Base-by-base conservation (phyloP, 2,113 vertebrate species). In the Paradoxurus hermaphroditus region DNA sequence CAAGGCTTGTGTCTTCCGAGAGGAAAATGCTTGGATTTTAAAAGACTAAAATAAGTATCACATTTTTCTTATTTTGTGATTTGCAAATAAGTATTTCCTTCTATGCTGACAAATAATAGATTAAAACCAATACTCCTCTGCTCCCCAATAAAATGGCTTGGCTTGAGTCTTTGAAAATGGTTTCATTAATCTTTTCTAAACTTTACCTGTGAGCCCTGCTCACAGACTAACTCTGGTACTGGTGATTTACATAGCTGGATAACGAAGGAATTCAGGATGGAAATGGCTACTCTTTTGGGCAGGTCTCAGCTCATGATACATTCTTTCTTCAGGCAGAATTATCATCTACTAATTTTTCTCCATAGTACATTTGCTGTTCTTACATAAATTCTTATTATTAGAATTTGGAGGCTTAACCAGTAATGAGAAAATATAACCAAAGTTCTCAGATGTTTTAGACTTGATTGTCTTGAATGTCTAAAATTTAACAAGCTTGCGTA, bases 321-420 rank as follows among this genome's bases (percentile, higher is more conserved):
- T 86, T 96, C 29, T 95, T 92, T 95, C 68, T 94, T 83, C 15
- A 92, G 87, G 49, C 34, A 87, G 86, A 95, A 93, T 79, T 56
- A 83, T 73, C 62, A 94, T 63, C 29, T 90, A 90, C 46, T 92
- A 62, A 90, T 95, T 96, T 86, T 95, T 91, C 79, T 94, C 77
- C n/a, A 72, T 14, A 84, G 62, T 34, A 87, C 59, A 51, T 36
- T 86, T 81, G 11, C 39, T 75, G 34, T 89, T 95, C 63, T 41
- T 92, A 79, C 23, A 46, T 75, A 70, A 86, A 88, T 67, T 62
- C 21, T 75, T 75, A 78, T 49, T 89, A 62, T 62, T 62, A 67
- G 73, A 83, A 51, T 11, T 21, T 56, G 27, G 75, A 87, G 44
- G 4, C 68, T 94, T 82, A 95, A 73, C 46, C 29, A 83, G 34